These are phyloP conservation scores for Brachyptera putata DNA, from an alignment of 2,888 invertebrate genomes.

Conservation along the genomic window DNA sequence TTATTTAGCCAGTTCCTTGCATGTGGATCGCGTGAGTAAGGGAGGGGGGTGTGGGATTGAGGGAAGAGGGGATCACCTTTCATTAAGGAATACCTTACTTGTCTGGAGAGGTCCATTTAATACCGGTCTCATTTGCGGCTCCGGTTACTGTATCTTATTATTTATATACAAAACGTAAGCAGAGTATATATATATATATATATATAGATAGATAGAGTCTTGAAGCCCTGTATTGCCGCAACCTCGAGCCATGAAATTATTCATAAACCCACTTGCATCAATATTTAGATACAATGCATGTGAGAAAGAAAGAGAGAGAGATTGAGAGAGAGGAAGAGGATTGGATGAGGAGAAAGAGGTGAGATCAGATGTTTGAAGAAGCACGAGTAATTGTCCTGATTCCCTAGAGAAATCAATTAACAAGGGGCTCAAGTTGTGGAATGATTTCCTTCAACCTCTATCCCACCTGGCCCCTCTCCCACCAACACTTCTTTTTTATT, in stretches of 20 bases:
- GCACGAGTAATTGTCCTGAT: constrained; percentile 22
- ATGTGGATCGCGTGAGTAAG: no score
- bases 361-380: constrained; percentile 11
- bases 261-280: constrained; percentile 21
- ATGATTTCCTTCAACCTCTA: constrained; percentile 8
- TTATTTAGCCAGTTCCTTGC: background rate
- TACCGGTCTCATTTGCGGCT: constrained; percentile 17
- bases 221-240: background rate
- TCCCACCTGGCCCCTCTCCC: background rate
- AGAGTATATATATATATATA: no score
- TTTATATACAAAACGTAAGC: constrained; percentile 11
- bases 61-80: constrained; percentile 10
- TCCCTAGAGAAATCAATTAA: constrained; percentile 32
- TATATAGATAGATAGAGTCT: background rate
- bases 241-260: constrained; percentile 8
- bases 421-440: constrained; percentile 23
- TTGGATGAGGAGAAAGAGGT: no score
- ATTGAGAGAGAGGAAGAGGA: no score
- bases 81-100: constrained; percentile 1
- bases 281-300: constrained; percentile 11
- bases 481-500: background rate
- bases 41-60: no score
- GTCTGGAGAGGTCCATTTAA: constrained; percentile 11
- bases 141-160: constrained; percentile 17
- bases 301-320: background rate